Percentiles rank a stretch among this genome's conserved stretches.
Evolutionary conservation across 2,113 vertebrate species (phyloP).

Genomic region (Cyprinodon brontotheroides): DNA sequence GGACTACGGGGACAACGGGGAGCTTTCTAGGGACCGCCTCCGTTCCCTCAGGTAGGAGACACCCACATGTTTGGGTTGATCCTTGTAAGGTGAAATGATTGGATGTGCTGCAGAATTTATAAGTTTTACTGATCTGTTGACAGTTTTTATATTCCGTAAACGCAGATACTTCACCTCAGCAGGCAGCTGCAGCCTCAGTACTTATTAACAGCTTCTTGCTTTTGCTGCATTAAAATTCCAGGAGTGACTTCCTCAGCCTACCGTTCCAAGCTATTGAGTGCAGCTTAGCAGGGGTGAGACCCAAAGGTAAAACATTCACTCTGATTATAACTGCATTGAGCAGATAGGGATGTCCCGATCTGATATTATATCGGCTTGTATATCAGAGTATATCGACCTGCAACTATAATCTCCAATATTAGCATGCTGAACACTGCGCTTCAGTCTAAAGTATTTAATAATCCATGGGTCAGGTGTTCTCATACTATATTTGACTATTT

Average conservation of each 20-base stretch:
- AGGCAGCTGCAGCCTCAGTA: neutral
- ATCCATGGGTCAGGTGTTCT: too few species aligned
- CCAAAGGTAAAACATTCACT: constrained; percentile 76
- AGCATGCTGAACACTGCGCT: too few species aligned
- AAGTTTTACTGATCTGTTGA: neutral
- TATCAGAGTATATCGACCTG: too few species aligned
- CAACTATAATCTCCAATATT: too few species aligned
- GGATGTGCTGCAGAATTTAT: neutral
- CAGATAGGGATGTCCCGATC: neutral
- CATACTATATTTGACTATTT: too few species aligned
- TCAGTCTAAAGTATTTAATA: too few species aligned
- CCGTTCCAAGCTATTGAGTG: constrained; percentile 96
- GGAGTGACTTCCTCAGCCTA: constrained; percentile 93
- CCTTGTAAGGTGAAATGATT: neutral
- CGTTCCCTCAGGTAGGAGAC: constrained; percentile 82
- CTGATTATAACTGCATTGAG: neutral
- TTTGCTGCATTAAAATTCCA: constrained; percentile 63
- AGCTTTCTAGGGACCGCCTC: constrained; percentile 76
- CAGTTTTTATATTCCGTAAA: too few species aligned
- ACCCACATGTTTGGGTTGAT: neutral
- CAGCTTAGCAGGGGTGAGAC: constrained; percentile 83
- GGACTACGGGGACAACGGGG: constrained; percentile 89
- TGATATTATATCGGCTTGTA: too few species aligned
- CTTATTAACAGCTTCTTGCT: constrained; percentile 42
- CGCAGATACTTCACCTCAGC: neutral